These are phyloP conservation scores for Prostheceraeus crozeri DNA, from an alignment of 2,888 invertebrate species.

Conservation along the genomic window DNA sequence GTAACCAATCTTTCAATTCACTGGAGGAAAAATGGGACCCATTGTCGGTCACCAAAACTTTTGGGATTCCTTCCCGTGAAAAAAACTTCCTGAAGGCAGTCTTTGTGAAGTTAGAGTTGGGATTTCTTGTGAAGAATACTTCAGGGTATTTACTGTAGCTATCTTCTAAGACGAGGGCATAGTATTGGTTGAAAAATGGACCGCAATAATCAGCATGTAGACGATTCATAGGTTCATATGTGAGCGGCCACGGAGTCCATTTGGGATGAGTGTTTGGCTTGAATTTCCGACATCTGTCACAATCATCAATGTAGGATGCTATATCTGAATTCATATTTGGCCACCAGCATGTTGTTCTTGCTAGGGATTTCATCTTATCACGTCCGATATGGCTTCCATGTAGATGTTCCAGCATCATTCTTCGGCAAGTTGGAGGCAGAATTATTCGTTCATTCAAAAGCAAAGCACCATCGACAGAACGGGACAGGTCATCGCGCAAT, in stretches of 20 bases:
- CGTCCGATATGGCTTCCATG: not conserved
- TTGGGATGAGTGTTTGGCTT: conserved; percentile 22
- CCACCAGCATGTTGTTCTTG: conserved; percentile 3
- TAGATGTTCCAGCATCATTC: not conserved
- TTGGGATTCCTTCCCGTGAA: not conserved
- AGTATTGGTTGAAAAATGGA: not conserved
- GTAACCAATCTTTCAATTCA: conserved; percentile 5
- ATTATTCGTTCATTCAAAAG: no score
- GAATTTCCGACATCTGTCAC: conserved; percentile 10
- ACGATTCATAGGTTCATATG: conserved; percentile 9
- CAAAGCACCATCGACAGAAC: no score
- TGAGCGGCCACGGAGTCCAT: conserved; percentile 12
- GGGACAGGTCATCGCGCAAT: no score
- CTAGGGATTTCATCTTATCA: conserved; percentile 16
- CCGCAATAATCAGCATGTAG: conserved; percentile 3
- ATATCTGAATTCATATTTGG: conserved; percentile 12
- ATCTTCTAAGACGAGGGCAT: conserved; percentile 5
- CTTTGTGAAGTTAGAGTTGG: conserved; percentile 1
- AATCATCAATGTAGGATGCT: not conserved
- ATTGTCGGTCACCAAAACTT: not conserved
- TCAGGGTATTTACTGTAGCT: not conserved
- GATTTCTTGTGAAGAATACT: conserved; percentile 11
- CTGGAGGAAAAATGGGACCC: not conserved
- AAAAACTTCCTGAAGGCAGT: conserved; percentile 18
- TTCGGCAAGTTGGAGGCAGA: no score